Evolutionary conservation across 2,113 vertebrate species (phyloP), one percentile per base, ranked within the genome.

Genomic region (Glaucomys volans): DNA sequence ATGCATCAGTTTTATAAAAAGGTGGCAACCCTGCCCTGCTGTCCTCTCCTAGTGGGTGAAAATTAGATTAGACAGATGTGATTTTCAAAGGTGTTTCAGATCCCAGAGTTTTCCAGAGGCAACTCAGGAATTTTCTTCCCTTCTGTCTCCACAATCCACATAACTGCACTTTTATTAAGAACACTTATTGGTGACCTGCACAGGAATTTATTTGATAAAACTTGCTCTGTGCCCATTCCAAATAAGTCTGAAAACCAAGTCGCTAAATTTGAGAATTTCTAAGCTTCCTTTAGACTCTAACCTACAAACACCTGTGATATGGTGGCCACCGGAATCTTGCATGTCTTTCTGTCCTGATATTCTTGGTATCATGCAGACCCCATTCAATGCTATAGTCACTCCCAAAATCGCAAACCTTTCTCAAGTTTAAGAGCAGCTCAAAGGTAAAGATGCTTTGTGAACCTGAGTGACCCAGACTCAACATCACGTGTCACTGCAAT

Each of bases 71-170:
- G 50, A 64, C 1, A 86, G 42, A 18, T 59, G 7, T 64, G 50
- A 16, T 94, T 95, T 91, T 80, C 92, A 66, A 54, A 85, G 59
- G 11, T n/a, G 22, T 84, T 92, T 90, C 64, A n/a, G 57, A 75
- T 42, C 20, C 40, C 32, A 85, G 32, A 59, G 40, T 64, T 77
- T 37, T 40, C 40, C 13, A 67, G 74, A 47, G 13, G 1, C 37
- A 22, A 66, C 4, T 50, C 37, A 20, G 52, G 54, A 32, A 13
- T 82, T 94, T 35, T 75, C 10, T 52, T 71, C 62, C 52, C 26
- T 18, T 17, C 22, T 2, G 40, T 64, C 37, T 72, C 7, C 32
- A 13, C 5, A 14, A 1, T 52, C 40, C 88, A 11, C 5, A 32
- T 26, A 88, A 94, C 35, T 85, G 4, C 0, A 32, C 30, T 67